A percentile compares a stretch with the other conserved stretches of the same genome.
Evolutionary conservation across 1,140 invertebrate species (phyloP).

Genomic region (Drosophila sproati): DNA sequence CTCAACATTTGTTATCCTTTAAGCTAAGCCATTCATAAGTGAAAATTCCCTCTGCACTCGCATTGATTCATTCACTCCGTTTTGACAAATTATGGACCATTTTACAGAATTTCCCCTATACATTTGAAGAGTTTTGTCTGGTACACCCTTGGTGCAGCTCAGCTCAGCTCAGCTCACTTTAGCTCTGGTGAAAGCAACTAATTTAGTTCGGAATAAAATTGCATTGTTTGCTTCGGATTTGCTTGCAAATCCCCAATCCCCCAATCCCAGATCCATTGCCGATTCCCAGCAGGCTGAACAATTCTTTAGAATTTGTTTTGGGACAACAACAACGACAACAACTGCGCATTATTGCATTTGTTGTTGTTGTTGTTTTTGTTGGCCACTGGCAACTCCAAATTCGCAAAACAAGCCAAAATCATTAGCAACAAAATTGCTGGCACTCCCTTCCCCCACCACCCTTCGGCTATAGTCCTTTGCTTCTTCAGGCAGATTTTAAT

Average conservation of each 20-base stretch:
- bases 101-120: conserved; percentile 56
- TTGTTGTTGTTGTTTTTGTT: conserved; percentile 11
- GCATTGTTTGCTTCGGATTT: conserved; percentile 69
- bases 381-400: conserved; percentile 59
- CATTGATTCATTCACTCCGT: conserved; percentile 11
- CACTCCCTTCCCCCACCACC: background rate
- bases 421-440: conserved; percentile 77
- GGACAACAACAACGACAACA: conserved; percentile 1
- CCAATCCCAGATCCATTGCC: background rate
- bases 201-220: conserved; percentile 66
- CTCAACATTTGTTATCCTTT: background rate
- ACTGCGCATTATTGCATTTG: conserved; percentile 1
- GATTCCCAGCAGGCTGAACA: conserved; percentile 63
- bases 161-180: background rate
- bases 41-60: background rate
- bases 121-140: conserved; percentile 38
- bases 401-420: conserved; percentile 78
- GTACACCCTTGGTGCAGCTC: background rate
- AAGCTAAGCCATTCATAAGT: background rate
- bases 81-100: conserved; percentile 67
- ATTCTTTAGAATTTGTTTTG: conserved; percentile 70
- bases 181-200: conserved; percentile 51
- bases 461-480: conserved; percentile 3
- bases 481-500: conserved; percentile 70
- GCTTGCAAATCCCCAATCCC: conserved; percentile 2